Evolutionary conservation across 2,113 vertebrate genomes (phyloP), one percentile per base, ranked within the genome.

Genomic region (Noctilio leporinus): DNA sequence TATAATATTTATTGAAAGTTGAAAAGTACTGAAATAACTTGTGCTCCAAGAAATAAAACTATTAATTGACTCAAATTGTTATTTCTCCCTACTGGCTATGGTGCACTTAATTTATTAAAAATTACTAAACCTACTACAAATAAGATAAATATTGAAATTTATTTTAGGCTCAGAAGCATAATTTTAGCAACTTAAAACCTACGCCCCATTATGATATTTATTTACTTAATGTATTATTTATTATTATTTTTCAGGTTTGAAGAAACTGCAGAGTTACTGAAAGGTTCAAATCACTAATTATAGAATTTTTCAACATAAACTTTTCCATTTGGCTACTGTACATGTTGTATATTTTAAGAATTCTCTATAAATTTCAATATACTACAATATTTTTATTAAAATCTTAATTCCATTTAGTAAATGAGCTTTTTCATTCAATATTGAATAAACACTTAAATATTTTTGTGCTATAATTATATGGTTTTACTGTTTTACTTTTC

Each of bases 231-330:
- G 10, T 62, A n/a, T 73, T 57, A 77, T 72, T 95, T 94, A 62
- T 78, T 95, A 47, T 93, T 97, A 7, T 84, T 19, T 97, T 98
- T 69, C 96, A 99, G 99, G 98, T 98, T 99, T 98, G 99, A 99
- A 97, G 99, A 99, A 97, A 99, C 98, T 15, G 99, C 97, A 95
- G 98, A 98, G 69, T 98, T 99, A 96, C 91, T 99, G 97, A 98
- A 99, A 97, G 97, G 96, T 83, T 95, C 98, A 40, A 98, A 98
- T 78, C 97, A 67, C 95, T 96, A 45, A 88, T 89, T 96, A 67
- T 94, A 98, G 93, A 88, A 65, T 95, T 92, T 38, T 35, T 94
- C 96, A 97, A 33, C 70, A 22, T 92, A 87, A 94, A 55, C 88
- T 70, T 84, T 51, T 0, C 38, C 92, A 47, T 81, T 95, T 94